Evolutionary conservation across 2,797 vertebrate species (phyloP).

Genomic region (Salmo trutta): DNA sequence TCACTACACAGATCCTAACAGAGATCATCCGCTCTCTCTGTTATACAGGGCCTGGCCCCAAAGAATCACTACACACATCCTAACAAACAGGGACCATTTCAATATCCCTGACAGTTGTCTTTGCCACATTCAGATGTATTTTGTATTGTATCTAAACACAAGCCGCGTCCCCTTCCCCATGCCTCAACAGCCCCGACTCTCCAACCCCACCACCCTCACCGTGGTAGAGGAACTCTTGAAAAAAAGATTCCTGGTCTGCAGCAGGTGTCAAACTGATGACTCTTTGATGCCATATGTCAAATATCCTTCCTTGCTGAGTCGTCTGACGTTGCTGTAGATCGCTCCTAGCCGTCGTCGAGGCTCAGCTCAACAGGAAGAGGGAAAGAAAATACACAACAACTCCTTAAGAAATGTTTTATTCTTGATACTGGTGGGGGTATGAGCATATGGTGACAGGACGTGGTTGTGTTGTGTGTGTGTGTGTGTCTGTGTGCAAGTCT

Average conservation of each 20-base stretch:
- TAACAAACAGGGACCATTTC: background rate
- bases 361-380: constrained; percentile 26
- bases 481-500: no score
- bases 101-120: no score
- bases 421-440: no score
- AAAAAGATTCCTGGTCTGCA: constrained; percentile 80
- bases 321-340: constrained; percentile 90
- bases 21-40: background rate
- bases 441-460: no score
- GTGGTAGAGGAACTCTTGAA: constrained; percentile 56
- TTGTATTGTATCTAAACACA: no score
- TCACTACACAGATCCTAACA: background rate
- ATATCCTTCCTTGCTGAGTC: constrained; percentile 92
- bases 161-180: no score
- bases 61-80: background rate
- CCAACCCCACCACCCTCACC: background rate
- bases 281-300: constrained; percentile 98
- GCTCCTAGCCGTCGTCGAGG: constrained; percentile 60
- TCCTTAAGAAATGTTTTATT: no score
- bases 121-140: no score
- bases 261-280: constrained; percentile 91
- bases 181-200: no score
- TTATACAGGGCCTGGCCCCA: no score
- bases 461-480: no score
- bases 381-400: constrained; percentile 25